These are phyloP conservation scores for Nomada flava DNA, from an alignment of 2,888 invertebrate genomes.

Conservation along the genomic window DNA sequence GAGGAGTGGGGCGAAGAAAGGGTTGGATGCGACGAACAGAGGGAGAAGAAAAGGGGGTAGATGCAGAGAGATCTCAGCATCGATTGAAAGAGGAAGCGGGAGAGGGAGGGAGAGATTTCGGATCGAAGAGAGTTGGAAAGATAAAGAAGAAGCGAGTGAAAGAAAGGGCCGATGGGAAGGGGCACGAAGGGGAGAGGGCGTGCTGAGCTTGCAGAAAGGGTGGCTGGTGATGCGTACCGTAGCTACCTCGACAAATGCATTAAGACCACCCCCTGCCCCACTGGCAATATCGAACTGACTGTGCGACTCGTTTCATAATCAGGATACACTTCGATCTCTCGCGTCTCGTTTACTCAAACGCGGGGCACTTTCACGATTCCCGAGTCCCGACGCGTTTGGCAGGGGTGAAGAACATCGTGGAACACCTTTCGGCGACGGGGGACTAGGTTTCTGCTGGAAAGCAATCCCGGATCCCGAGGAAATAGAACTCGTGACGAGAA, in stretches of 20 bases:
- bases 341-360: conserved; percentile 41
- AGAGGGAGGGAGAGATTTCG: conserved; percentile 28
- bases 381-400: conserved; percentile 28
- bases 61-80: conserved; percentile 39
- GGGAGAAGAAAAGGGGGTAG: background rate
- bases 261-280: conserved; percentile 78
- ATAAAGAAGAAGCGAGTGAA: conserved; percentile 43
- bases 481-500: conserved; percentile 70
- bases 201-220: conserved; percentile 84
- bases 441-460: conserved; percentile 31
- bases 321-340: conserved; percentile 51
- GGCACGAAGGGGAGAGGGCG: conserved; percentile 62
- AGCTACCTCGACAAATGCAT: conserved; percentile 82
- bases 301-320: conserved; percentile 47
- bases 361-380: conserved; percentile 17
- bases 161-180: conserved; percentile 42
- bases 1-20: conserved; percentile 3
- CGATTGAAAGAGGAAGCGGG: conserved; percentile 17
- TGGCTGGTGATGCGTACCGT: conserved; percentile 83
- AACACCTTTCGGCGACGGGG: background rate
- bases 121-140: conserved; percentile 19
- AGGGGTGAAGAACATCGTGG: conserved; percentile 26
- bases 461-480: conserved; percentile 47
- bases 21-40: background rate
- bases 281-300: conserved; percentile 78